A percentile compares a stretch with the other conserved stretches of the same genome.
These are phyloP conservation scores for Holothuria scabra DNA, from an alignment of 53 echinoderm and acorn worm genomes.

Conservation along the genomic window DNA sequence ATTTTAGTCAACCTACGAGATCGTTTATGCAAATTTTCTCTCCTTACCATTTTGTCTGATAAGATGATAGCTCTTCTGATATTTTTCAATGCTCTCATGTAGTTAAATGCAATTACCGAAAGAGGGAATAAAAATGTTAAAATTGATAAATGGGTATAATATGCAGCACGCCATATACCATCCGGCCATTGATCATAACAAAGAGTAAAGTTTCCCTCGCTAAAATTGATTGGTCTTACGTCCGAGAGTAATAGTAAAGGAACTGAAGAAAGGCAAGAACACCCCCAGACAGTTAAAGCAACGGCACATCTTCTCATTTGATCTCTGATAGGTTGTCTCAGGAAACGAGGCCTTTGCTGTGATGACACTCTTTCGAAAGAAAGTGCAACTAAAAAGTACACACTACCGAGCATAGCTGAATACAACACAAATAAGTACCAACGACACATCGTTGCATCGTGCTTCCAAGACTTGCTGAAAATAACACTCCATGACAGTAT, in stretches of 20 bases:
- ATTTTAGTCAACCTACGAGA: slow-evolving; percentile 5
- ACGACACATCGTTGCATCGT: slow-evolving; percentile 5
- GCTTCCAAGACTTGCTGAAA: neutral
- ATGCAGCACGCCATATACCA: neutral
- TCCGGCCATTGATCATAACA: slow-evolving; percentile 23
- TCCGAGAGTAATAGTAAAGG: slow-evolving; percentile 7
- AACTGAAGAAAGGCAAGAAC: neutral
- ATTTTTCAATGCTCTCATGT: neutral
- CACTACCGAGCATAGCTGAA: slow-evolving; percentile 4
- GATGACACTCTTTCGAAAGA: slow-evolving; percentile 7
- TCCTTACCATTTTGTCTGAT: neutral
- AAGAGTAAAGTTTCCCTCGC: slow-evolving; percentile 3
- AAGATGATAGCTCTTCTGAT: slow-evolving; percentile 5
- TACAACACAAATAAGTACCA: slow-evolving; percentile 10
- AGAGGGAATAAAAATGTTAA: slow-evolving; percentile 14
- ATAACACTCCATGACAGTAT: slow-evolving; percentile 1
- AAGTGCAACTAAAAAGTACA: slow-evolving; percentile 9
- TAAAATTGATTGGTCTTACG: neutral
- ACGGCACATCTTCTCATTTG: neutral
- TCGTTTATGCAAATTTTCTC: neutral
- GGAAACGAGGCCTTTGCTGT: neutral
- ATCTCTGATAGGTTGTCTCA: neutral
- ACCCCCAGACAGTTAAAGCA: neutral
- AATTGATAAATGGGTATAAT: neutral
- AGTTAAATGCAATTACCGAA: slow-evolving; percentile 1